A percentile compares a stretch with the other conserved stretches of the same genome.
phyloP scores from a whole-genome alignment of 2,113 vertebrate species.

The Nicator chloris region DNA sequence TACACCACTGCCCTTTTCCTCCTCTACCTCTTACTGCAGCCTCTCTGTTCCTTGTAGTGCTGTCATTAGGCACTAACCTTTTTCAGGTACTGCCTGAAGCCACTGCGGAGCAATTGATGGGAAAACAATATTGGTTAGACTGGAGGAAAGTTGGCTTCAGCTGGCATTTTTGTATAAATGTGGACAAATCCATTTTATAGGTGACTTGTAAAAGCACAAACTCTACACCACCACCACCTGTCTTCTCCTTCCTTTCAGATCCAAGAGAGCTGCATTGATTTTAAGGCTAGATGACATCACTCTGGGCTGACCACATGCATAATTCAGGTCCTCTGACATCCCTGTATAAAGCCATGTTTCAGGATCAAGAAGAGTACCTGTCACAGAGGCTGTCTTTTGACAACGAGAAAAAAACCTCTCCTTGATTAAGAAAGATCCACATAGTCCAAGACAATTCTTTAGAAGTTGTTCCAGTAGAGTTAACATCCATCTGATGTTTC shows the following conservation, averaged over 20 bases:
- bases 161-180: background rate
- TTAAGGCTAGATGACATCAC: background rate
- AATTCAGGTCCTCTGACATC: background rate
- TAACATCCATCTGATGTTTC: background rate
- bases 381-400: background rate
- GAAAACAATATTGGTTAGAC: background rate
- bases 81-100: background rate
- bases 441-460: background rate
- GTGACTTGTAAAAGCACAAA: background rate
- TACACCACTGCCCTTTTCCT: background rate
- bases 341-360: background rate
- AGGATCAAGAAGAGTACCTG: background rate
- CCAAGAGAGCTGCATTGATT: background rate
- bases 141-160: background rate
- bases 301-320: background rate
- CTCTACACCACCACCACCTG: background rate
- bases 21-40: background rate
- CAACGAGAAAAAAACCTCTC: background rate
- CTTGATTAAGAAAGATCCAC: background rate
- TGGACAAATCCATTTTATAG: background rate
- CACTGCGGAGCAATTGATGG: background rate
- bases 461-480: background rate
- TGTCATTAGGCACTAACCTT: background rate
- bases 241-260: background rate
- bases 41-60: background rate